Conservation (phyloP, 2,888 invertebrate genomes). For the Teleogryllus oceanicus region DNA sequence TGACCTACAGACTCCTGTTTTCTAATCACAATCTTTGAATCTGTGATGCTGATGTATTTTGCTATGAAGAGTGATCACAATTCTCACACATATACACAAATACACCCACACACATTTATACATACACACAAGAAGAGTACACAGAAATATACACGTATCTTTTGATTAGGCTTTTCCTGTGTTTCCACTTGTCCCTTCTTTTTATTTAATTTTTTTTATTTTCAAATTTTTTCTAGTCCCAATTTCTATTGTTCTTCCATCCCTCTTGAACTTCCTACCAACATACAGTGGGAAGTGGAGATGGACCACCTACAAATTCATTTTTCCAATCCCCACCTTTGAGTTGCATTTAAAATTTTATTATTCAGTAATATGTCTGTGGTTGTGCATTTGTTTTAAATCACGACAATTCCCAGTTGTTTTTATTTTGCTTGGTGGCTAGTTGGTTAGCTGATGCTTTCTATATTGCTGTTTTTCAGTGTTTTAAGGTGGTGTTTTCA, state of each 20-base stretch:
- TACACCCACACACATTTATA: not conserved
- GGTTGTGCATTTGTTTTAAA: not conserved
- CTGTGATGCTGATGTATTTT: conserved; percentile 33
- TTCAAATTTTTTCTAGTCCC: not conserved
- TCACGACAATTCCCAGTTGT: not conserved
- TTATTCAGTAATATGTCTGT: not conserved
- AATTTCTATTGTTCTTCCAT: no score
- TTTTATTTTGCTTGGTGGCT: conserved; percentile 2
- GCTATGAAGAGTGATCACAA: conserved; percentile 28
- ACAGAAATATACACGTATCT: not conserved
- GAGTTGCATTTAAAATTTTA: not conserved
- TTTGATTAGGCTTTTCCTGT: not conserved
- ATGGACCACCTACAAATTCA: not conserved
- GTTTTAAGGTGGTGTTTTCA: not conserved
- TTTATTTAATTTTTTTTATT: not conserved
- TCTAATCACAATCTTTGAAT: conserved; percentile 32
- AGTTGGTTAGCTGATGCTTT: conserved; percentile 4
- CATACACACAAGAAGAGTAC: not conserved
- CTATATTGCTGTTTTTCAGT: not conserved
- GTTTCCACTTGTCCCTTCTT: not conserved
- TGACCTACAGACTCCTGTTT: conserved; percentile 24
- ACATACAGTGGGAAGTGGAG: not conserved
- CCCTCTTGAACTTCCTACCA: no score
- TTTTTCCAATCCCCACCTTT: not conserved
- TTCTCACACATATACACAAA: not conserved